A percentile compares a stretch with the other conserved stretches of the same genome.
phyloP scores from a whole-genome alignment of 2,888 invertebrate species.

The Tenthredo notha region DNA sequence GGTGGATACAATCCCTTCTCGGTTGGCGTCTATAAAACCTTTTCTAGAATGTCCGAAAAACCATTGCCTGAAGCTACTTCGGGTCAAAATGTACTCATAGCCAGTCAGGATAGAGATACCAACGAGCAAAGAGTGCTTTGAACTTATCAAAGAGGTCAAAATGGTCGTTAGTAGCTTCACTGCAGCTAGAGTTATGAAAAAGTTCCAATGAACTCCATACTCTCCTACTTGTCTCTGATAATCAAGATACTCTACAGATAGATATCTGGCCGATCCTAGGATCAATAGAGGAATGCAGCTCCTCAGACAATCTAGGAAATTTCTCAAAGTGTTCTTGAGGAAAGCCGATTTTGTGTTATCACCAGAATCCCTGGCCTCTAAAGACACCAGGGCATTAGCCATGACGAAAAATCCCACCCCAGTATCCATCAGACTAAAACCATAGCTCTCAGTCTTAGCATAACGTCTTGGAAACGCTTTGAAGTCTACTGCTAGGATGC shows the following conservation, averaged over 20 bases:
- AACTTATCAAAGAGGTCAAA: conserved; percentile 80
- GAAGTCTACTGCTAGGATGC: conserved; percentile 97
- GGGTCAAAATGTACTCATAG: conserved; percentile 85
- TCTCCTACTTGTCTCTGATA: conserved; percentile 95
- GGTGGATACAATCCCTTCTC: conserved; percentile 93
- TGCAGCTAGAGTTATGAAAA: conserved; percentile 95
- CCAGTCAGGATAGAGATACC: conserved; percentile 81
- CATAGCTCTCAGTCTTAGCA: conserved; percentile 93
- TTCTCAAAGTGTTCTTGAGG: conserved; percentile 57
- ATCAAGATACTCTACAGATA: conserved; percentile 83
- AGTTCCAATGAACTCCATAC: conserved; percentile 99
- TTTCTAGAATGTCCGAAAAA: conserved; percentile 82
- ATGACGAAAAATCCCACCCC: conserved; percentile 95
- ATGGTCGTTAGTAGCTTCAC: conserved; percentile 88
- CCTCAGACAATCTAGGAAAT: conserved; percentile 69
- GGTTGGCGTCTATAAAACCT: conserved; percentile 88
- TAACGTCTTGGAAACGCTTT: conserved; percentile 90
- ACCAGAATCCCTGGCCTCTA: conserved; percentile 77
- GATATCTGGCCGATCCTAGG: conserved; percentile 84
- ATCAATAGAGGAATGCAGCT: conserved; percentile 79
- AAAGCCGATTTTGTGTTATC: background rate
- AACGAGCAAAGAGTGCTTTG: conserved; percentile 80
- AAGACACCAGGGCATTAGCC: conserved; percentile 88
- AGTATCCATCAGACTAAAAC: conserved; percentile 96
- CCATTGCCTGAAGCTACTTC: conserved; percentile 84